These are phyloP conservation scores for Zonotrichia leucophrys DNA, from an alignment of 2,113 vertebrate genomes.

Conservation along the genomic window DNA sequence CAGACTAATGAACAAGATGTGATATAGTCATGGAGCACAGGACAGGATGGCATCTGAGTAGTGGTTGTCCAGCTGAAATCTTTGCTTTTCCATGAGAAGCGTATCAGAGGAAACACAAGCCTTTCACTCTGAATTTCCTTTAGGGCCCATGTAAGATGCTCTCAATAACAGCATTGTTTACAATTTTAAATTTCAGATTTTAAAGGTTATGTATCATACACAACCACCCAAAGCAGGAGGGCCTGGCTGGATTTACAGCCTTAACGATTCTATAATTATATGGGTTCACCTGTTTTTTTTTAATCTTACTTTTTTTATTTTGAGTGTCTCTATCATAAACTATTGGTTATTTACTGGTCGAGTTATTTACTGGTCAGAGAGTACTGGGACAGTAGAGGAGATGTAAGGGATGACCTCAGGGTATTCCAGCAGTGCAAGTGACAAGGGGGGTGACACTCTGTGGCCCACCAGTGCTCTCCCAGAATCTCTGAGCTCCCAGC, in stretches of 20 bases:
- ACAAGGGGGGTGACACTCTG: neutral
- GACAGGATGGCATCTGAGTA: neutral
- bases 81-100: neutral
- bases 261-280: neutral
- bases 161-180: neutral
- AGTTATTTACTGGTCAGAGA: neutral
- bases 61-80: neutral
- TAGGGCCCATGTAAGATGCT: neutral
- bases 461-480: neutral
- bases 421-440: accelerated
- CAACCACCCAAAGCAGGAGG: neutral
- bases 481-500: neutral
- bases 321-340: neutral
- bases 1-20: neutral
- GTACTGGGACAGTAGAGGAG: neutral
- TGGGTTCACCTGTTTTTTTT: neutral
- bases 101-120: neutral
- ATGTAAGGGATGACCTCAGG: neutral
- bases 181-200: neutral
- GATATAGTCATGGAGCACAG: neutral
- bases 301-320: neutral
- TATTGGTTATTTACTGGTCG: neutral
- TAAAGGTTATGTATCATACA: neutral
- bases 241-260: neutral
- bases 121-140: neutral